These are phyloP conservation scores for Blastobasis lacticolella DNA, from an alignment of 2,888 invertebrate genomes.

Conservation along the genomic window DNA sequence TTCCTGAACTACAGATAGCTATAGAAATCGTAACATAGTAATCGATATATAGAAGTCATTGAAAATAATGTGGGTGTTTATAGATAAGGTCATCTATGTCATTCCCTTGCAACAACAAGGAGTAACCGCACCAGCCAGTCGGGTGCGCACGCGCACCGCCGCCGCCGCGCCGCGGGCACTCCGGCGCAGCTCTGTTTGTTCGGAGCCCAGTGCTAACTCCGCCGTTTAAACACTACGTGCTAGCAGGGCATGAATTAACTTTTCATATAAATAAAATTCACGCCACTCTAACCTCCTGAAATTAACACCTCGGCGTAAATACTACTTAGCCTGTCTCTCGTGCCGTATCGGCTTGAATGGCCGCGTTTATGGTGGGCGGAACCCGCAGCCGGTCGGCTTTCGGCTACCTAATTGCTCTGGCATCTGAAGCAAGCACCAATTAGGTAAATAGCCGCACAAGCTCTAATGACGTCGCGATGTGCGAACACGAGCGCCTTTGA, in stretches of 20 bases:
- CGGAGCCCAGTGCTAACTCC: constrained; percentile 68
- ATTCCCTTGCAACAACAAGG: no score
- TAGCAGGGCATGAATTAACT: constrained; percentile 70
- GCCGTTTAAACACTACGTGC: constrained; percentile 70
- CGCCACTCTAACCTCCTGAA: constrained; percentile 73
- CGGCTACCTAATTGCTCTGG: constrained; percentile 21
- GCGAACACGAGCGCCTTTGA: constrained; percentile 5
- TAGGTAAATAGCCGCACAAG: constrained; percentile 26
- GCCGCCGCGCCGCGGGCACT: constrained; percentile 25
- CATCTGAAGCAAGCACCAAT: constrained; percentile 30
- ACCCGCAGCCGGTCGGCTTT: constrained; percentile 28
- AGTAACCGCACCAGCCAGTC: constrained; percentile 6
- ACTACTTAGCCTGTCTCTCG: constrained; percentile 60
- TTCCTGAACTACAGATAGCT: no score
- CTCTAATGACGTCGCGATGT: constrained; percentile 5
- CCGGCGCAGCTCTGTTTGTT: constrained; percentile 54
- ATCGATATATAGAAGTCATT: no score
- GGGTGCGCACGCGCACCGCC: constrained; percentile 24
- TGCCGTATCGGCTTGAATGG: constrained; percentile 32
- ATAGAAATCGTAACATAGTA: no score
- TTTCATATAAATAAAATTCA: constrained; percentile 75
- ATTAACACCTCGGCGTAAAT: constrained; percentile 73
- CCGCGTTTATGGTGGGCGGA: constrained; percentile 36
- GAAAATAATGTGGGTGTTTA: no score
- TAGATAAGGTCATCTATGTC: no score